Evolutionary conservation across 2,888 invertebrate species (phyloP), one percentile per base, ranked within the genome.

Genomic region (Colostygia pectinataria): DNA sequence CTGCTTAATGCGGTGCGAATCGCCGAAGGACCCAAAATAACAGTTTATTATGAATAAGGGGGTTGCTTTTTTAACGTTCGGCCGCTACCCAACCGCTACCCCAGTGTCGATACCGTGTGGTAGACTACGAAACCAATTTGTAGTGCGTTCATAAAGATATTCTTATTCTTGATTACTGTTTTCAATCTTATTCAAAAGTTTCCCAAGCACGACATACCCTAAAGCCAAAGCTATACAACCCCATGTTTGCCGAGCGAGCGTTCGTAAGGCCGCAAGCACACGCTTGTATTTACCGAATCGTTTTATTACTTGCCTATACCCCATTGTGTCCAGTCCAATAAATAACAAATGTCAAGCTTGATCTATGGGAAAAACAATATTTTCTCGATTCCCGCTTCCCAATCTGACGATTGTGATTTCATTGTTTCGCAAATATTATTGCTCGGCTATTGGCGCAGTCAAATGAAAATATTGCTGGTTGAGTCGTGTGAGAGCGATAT

Each of bases 221-320:
- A 31, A 31, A 29, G 20, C 12, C 5, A 24, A 20, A 5, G 9
- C 5, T 14, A 13, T 12, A 14, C 33, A 27, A 74, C 68, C 73
- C 77, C 66, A 65, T 87, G 74, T 87, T 86, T 87, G 76, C 82
- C 55, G 24, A 57, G 37, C 50, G 51, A 42, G 47, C 80, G 77
- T 73, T 71, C 61, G 74, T 77, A 58, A 58, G 60, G 54, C 55
- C 32, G 45, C 49, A 49, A 46, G 53, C 51, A 29, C 53, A 32
- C 43, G 49, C 29, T 41, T 24, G 43, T 55, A 41, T 61, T 61
- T 61, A 47, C 58, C 20, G 27, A 58, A 23, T 33, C 52, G 55
- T 49, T 53, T 41, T 54, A 58, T 60, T 54, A 42, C 56, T 45
- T 48, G 49, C 52, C 29, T 23, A 33, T 34, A 41, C 20, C 14